A percentile compares a stretch with the other conserved stretches of the same genome.
Conservation (phyloP, 2,113 vertebrate species). For the Rhineura floridana region DNA sequence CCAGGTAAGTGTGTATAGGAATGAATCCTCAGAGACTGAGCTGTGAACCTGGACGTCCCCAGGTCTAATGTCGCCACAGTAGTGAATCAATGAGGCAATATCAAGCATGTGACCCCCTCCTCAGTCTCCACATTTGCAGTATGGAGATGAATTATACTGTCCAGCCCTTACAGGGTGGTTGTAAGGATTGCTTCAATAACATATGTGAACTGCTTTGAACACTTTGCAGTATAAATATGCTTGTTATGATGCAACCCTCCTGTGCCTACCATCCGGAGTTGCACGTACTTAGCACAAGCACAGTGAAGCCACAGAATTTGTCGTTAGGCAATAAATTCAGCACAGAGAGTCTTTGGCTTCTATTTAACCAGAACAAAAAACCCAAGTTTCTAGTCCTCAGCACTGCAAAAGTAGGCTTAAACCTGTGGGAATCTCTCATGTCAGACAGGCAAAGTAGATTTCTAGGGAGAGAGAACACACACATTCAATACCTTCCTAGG, state of each 20-base stretch:
- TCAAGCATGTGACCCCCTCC: too few relatives aligned
- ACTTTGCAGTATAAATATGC: fast-evolving
- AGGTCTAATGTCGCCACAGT: too few relatives aligned
- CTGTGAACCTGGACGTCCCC: too few relatives aligned
- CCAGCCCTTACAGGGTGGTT: too few relatives aligned
- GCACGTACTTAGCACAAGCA: background rate
- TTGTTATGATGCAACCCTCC: too few relatives aligned
- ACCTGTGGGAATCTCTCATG: background rate
- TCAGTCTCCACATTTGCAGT: too few relatives aligned
- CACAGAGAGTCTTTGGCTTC: background rate
- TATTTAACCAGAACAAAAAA: background rate
- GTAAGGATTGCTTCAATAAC: too few relatives aligned
- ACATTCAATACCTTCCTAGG: background rate
- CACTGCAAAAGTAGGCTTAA: background rate
- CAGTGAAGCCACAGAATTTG: background rate
- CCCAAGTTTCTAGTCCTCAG: background rate
- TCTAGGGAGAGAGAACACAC: too few relatives aligned
- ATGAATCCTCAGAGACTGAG: too few relatives aligned
- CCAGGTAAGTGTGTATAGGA: background rate
- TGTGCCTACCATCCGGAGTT: background rate
- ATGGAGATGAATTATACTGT: too few relatives aligned
- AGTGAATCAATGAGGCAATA: too few relatives aligned
- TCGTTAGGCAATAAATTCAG: background rate
- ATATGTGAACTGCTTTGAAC: too few relatives aligned
- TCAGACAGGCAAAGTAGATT: background rate